A percentile compares a stretch with the other conserved stretches of the same genome.
These are phyloP conservation scores for Plagiodera versicolora DNA, from an alignment of 2,888 invertebrate species.

Conservation along the genomic window DNA sequence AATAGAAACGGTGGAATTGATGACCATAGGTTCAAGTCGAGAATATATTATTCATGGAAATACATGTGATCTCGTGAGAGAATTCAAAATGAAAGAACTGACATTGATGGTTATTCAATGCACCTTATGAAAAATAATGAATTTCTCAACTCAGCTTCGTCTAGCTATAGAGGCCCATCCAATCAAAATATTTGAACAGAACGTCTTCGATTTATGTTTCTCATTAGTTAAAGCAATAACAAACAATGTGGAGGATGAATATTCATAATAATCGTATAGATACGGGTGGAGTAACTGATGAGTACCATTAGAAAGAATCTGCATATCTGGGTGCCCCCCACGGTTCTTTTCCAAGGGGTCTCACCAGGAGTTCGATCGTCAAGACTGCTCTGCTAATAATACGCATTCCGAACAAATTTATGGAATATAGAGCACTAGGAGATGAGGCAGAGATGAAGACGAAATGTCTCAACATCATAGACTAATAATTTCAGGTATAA, in stretches of 20 bases:
- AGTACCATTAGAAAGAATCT: conserved; percentile 28
- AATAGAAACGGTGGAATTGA: too few relatives aligned
- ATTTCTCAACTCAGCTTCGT: neutral
- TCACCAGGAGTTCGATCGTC: conserved; percentile 27
- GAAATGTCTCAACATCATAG: too few relatives aligned
- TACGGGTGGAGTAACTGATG: conserved; percentile 28
- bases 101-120: too few relatives aligned
- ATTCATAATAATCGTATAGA: conserved; percentile 24
- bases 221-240: conserved; percentile 29
- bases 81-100: too few relatives aligned
- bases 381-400: conserved; percentile 27
- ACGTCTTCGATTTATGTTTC: conserved; percentile 19
- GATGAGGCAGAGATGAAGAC: neutral
- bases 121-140: neutral
- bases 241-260: conserved; percentile 31
- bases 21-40: too few relatives aligned
- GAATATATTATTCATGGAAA: too few relatives aligned
- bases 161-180: neutral
- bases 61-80: too few relatives aligned
- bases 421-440: conserved; percentile 18
- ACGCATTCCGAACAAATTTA: conserved; percentile 22
- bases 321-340: conserved; percentile 30
- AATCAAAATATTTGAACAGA: conserved; percentile 11
- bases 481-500: too few relatives aligned
- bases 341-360: conserved; percentile 26